phyloP scores from a whole-genome alignment of 1,140 invertebrate species.

The Elymnias hypermnestra region DNA sequence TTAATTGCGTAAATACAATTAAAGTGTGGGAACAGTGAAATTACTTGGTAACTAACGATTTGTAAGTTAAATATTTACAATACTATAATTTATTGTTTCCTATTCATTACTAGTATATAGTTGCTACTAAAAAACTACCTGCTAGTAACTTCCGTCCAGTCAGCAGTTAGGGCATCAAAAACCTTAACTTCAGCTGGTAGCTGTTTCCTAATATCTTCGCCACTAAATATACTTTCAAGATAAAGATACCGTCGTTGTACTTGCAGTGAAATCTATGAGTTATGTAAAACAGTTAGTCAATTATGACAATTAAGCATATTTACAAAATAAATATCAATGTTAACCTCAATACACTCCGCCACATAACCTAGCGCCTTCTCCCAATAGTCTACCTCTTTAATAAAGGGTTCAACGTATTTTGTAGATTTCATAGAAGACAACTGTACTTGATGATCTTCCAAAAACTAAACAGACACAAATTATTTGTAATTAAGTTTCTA shows the following conservation, averaged over 20 bases:
- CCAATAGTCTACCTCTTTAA: constrained; percentile 87
- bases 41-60: no score
- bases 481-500: no score
- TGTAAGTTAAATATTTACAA: no score
- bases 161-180: constrained; percentile 83
- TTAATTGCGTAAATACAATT: no score
- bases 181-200: constrained; percentile 85
- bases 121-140: no score
- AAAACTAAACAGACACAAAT: no score
- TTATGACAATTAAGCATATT: no score
- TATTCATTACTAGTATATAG: no score
- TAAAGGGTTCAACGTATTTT: constrained; percentile 90
- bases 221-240: constrained; percentile 89
- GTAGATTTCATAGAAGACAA: constrained; percentile 91
- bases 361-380: constrained; percentile 87
- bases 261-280: constrained; percentile 77
- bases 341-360: constrained; percentile 84
- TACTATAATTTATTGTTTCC: no score
- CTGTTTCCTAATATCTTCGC: constrained; percentile 90
- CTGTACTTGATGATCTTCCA: constrained; percentile 85
- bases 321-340: no score
- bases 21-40: no score
- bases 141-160: constrained; percentile 84
- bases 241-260: constrained; percentile 90
- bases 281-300: no score